phyloP scores from a whole-genome alignment of 2,888 invertebrate genomes.

The Dastarcus helophoroides region DNA sequence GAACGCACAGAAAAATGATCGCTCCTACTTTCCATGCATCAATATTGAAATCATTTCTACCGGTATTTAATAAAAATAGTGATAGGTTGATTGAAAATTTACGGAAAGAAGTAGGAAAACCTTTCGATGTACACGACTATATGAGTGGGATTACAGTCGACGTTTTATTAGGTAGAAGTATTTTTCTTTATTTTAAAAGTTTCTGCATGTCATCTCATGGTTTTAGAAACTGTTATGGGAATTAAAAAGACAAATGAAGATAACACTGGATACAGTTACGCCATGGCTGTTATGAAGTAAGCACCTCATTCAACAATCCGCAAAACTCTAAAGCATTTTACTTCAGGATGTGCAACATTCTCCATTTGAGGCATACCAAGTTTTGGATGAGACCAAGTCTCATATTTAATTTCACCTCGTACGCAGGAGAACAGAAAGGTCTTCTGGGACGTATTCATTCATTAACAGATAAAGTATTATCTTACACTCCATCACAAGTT shows the following conservation, averaged over 20 bases:
- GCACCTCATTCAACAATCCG: conserved; percentile 18
- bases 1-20: conserved; percentile 40
- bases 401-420: conserved; percentile 38
- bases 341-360: conserved; percentile 42
- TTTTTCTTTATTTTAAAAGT: no score
- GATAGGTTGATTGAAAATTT: conserved; percentile 33
- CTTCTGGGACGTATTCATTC: conserved; percentile 39
- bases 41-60: conserved; percentile 42
- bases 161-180: conserved; percentile 37
- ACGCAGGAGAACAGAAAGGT: conserved; percentile 35
- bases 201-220: no score
- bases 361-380: conserved; percentile 42
- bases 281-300: conserved; percentile 47
- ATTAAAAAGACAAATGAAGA: conserved; percentile 37
- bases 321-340: no score
- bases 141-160: conserved; percentile 41
- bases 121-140: conserved; percentile 42
- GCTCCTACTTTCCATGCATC: conserved; percentile 43
- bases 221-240: conserved; percentile 46
- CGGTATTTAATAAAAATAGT: conserved; percentile 40
- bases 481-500: no score
- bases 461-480: conserved; percentile 35
- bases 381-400: conserved; percentile 37
- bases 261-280: conserved; percentile 42
- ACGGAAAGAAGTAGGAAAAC: conserved; percentile 32